Conservation (phyloP, 2,113 vertebrate genomes). For the Myanophis thanlyinensis region DNA sequence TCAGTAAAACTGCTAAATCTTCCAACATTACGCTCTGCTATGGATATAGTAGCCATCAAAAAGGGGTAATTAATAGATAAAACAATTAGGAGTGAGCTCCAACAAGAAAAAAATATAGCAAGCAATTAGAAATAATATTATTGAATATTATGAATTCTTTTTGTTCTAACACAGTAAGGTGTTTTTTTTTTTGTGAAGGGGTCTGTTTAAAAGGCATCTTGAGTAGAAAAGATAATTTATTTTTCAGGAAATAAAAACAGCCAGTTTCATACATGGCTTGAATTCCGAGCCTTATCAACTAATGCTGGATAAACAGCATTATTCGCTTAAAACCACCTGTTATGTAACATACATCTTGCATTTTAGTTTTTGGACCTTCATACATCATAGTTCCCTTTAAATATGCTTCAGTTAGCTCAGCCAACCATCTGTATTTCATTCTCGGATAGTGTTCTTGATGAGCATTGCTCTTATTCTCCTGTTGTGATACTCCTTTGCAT, state of each 20-base stretch:
- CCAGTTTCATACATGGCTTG: neutral
- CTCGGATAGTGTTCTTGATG: neutral
- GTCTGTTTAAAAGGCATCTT: neutral
- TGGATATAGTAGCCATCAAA: neutral
- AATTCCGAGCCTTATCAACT: neutral
- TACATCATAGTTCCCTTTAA: neutral
- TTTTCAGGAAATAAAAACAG: neutral
- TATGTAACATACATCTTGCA: too few relatives aligned
- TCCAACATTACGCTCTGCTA: neutral
- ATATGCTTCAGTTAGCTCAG: neutral
- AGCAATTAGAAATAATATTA: neutral
- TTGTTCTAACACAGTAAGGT: neutral
- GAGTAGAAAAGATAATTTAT: neutral
- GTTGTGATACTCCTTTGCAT: neutral
- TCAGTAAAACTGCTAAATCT: neutral
- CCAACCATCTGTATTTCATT: neutral
- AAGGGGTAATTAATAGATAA: neutral
- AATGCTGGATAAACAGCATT: neutral
- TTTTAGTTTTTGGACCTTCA: neutral
- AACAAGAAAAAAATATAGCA: neutral
- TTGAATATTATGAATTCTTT: neutral
- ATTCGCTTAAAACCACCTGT: neutral
- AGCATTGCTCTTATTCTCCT: neutral
- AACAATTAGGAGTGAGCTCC: neutral
- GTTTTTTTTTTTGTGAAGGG: neutral